Conservation (phyloP, 2,888 invertebrate species). For the Hesperia comma region DNA sequence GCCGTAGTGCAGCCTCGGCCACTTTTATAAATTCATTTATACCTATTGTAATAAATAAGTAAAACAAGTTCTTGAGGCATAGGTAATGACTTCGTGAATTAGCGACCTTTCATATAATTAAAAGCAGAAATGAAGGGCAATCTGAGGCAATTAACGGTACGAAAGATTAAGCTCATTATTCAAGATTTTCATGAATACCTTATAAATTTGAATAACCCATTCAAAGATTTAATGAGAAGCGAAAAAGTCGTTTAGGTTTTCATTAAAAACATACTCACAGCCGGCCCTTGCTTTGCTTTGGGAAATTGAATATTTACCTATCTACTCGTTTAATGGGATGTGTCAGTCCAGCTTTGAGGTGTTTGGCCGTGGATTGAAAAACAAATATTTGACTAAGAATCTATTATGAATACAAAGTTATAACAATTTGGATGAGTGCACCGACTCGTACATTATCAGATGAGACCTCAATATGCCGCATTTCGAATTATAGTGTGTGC, state of each 20-base stretch:
- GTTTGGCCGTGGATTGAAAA: no score
- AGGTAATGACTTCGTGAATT: background rate
- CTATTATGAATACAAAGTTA: no score
- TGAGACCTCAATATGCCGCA: no score
- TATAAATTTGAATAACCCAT: background rate
- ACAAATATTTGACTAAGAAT: no score
- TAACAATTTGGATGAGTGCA: no score
- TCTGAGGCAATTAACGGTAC: slow-evolving; percentile 13
- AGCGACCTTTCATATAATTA: slow-evolving; percentile 17
- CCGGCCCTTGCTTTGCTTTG: no score
- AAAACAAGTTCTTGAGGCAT: background rate
- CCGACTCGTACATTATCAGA: no score
- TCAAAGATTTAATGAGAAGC: background rate
- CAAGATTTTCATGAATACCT: slow-evolving; percentile 10
- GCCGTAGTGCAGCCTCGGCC: no score
- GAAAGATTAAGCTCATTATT: slow-evolving; percentile 16
- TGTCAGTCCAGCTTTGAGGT: no score
- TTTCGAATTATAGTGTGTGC: no score
- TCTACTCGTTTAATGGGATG: no score
- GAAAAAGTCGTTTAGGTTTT: background rate
- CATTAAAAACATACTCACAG: background rate
- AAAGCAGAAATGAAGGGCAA: slow-evolving; percentile 7
- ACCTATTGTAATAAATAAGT: background rate
- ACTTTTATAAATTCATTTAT: background rate
- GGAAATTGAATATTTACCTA: no score